Evolutionary conservation across 1,140 invertebrate species (phyloP), one percentile per base, ranked within the genome.

Genomic region (Belonocnema kinseyi): DNA sequence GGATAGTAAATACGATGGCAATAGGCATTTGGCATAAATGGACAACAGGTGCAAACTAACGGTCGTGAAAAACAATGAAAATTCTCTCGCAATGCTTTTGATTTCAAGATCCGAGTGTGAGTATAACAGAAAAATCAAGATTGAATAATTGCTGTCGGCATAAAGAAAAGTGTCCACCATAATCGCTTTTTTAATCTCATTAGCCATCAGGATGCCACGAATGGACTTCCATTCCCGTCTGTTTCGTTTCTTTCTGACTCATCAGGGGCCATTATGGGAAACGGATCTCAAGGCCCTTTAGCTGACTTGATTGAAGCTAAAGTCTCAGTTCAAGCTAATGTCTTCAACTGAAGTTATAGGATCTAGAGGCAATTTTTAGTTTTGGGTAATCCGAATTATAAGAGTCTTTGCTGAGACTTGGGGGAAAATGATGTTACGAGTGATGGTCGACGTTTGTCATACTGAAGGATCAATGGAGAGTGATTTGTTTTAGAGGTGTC

Each of bases 31-130:
- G 26, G 58, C 14, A 66, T 66, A 16, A 40, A 66, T 0, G 3
- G 40, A 66, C 26, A 33, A 58, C 75, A 77, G 75, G 75, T 77
- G 75, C 33, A 26, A 51, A 72, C 75, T 77, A 77, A 77, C 73
- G 75, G 61, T 50, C 75, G 19, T 46, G 26, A 3, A 40, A 33
- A 61, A 72, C 13, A 77, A 72, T 21, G 40, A 8, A 46, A 46
- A 46, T 11, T 51, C 19, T 7, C 72, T 16, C 17, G 56, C 33
- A 19, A 56, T 54, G 56, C 71, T 26, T 56, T 17, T 52, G 46
- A 53, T 53, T 61, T 26, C 21, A 58, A 1, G 10, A 21, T 26
- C 19, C 12, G 56, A 10, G 8, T 10, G 16, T 17, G 17, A n/a
- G n/a, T n/a, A 16, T n/a, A 54, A 10, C 53, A n/a, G 17, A 54